Evolutionary conservation across 2,113 vertebrate genomes (phyloP).

Genomic region (Actenoides lindsayi): DNA sequence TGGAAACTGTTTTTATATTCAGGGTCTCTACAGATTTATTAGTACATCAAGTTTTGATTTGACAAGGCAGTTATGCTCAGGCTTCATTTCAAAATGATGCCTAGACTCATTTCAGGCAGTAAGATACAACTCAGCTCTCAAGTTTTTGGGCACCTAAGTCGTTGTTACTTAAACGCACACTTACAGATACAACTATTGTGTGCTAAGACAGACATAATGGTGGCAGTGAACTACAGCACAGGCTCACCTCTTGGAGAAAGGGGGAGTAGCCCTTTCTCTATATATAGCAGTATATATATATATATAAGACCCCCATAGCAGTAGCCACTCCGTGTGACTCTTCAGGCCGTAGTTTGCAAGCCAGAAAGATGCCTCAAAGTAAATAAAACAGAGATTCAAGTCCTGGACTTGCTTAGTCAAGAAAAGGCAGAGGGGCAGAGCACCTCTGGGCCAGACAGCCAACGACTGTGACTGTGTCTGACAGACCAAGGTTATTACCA

Average conservation of each 20-base stretch:
- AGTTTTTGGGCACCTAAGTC: background rate
- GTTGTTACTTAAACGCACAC: fast-evolving
- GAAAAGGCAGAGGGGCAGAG: background rate
- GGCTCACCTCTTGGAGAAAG: background rate
- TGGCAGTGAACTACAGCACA: background rate
- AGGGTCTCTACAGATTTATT: background rate
- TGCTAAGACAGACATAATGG: fast-evolving
- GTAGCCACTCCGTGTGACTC: background rate
- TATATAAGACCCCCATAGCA: too few species aligned
- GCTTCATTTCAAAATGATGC: background rate
- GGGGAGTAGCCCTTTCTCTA: too few species aligned
- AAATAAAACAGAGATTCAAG: background rate
- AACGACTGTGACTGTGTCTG: background rate
- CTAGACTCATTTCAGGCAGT: background rate
- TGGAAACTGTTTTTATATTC: background rate
- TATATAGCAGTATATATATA: too few species aligned
- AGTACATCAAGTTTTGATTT: background rate
- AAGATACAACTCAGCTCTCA: background rate
- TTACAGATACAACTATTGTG: fast-evolving
- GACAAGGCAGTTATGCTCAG: too few species aligned
- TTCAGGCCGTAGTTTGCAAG: background rate
- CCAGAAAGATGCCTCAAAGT: background rate
- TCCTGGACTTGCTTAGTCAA: background rate
- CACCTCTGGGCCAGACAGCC: background rate
- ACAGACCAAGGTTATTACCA: background rate